These are phyloP conservation scores for Tethea ocularis DNA, from an alignment of 2,888 invertebrate genomes.

Conservation along the genomic window DNA sequence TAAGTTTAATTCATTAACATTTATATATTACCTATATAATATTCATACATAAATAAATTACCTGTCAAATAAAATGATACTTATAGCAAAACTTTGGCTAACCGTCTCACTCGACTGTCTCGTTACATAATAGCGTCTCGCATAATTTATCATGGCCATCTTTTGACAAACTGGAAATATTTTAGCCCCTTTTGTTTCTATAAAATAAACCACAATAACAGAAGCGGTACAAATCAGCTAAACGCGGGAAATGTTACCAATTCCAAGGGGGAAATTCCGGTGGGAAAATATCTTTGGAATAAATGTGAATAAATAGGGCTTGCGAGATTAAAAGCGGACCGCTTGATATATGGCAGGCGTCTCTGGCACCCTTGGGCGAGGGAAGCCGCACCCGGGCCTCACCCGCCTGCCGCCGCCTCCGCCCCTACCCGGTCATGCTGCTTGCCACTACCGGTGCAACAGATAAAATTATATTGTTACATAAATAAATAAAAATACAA, in stretches of 20 bases:
- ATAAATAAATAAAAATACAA: conserved; percentile 46
- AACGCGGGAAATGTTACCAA: conserved; percentile 72
- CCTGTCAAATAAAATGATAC: conserved; percentile 1
- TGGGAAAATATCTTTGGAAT: conserved; percentile 77
- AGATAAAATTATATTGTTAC: conserved; percentile 51
- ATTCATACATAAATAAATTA: not conserved
- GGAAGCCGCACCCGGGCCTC: conserved; percentile 32
- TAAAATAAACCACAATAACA: conserved; percentile 67
- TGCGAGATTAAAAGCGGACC: conserved; percentile 75
- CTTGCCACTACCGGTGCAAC: conserved; percentile 39
- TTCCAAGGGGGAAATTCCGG: conserved; percentile 76
- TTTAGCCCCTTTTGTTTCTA: conserved; percentile 60
- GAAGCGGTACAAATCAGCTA: conserved; percentile 72
- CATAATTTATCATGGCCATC: conserved; percentile 56
- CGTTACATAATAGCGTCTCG: conserved; percentile 35
- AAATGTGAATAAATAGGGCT: conserved; percentile 80
- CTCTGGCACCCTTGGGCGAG: conserved; percentile 47
- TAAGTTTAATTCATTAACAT: too few relatives aligned
- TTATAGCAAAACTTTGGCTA: conserved; percentile 11
- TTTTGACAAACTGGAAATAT: conserved; percentile 63
- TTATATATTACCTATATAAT: not conserved
- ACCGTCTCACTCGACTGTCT: conserved; percentile 35
- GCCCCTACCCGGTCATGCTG: not conserved
- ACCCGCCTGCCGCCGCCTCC: conserved; percentile 18
- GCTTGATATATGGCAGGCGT: conserved; percentile 68